These are phyloP conservation scores for Gymnorhina tibicen DNA, from an alignment of 2,113 vertebrate species.

Conservation along the genomic window DNA sequence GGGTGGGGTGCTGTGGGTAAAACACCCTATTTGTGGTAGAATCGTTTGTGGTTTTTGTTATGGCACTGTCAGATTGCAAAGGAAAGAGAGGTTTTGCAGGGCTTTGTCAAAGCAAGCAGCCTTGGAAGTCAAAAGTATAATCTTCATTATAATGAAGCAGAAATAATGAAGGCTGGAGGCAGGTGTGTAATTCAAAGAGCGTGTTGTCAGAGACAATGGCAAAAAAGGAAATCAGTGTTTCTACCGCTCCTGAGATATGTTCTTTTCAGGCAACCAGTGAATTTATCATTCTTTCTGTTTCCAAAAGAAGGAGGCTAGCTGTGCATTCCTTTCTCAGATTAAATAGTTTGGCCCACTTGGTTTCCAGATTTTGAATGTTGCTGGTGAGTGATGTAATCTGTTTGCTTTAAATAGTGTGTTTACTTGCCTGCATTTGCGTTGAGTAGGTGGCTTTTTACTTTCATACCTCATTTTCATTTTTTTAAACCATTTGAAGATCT, in stretches of 20 bases:
- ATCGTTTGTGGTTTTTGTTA: neutral
- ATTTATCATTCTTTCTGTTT: neutral
- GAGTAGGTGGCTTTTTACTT: neutral
- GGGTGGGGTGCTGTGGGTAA: too few species aligned
- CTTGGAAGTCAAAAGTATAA: neutral
- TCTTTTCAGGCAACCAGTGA: neutral
- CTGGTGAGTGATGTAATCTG: neutral
- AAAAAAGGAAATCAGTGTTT: neutral
- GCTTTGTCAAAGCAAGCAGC: neutral
- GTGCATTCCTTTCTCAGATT: neutral
- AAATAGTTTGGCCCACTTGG: neutral
- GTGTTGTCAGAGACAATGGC: neutral
- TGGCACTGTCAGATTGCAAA: neutral
- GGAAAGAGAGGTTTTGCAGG: neutral
- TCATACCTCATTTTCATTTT: neutral
- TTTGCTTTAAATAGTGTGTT: neutral
- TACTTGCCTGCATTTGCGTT: neutral
- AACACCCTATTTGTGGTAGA: neutral
- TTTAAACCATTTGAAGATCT: neutral
- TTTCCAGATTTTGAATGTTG: neutral
- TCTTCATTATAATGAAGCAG: conserved; percentile 22
- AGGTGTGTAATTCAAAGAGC: conserved; percentile 22
- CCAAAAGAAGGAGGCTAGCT: neutral
- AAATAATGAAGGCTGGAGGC: conserved; percentile 26
- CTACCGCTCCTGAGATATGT: neutral